These are phyloP conservation scores for Syndactyla subalaris DNA, from an alignment of 2,797 vertebrate genomes.

Conservation along the genomic window DNA sequence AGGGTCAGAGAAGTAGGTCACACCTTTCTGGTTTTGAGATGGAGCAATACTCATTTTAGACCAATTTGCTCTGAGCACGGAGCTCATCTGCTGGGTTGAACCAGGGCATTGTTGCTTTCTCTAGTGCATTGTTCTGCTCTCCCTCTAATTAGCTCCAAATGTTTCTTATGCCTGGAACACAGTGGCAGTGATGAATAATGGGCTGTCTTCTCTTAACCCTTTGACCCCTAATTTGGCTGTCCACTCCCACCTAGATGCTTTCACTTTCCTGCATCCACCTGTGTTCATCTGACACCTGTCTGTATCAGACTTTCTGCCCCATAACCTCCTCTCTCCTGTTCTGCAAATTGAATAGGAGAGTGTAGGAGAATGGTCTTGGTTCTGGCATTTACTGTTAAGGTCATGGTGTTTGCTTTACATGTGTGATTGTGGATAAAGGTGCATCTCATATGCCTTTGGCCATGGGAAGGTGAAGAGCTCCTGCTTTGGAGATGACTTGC, in stretches of 20 bases:
- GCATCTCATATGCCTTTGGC: neutral
- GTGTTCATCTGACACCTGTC: neutral
- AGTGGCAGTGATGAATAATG: conserved; percentile 59
- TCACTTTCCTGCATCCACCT: neutral
- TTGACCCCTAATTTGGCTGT: conserved; percentile 28
- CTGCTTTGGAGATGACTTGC: neutral
- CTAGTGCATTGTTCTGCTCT: conserved; percentile 68
- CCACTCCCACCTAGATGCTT: conserved; percentile 48
- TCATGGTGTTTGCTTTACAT: neutral
- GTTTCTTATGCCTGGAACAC: conserved; percentile 58
- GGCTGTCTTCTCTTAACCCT: conserved; percentile 65
- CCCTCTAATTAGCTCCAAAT: conserved; percentile 66
- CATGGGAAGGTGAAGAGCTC: neutral
- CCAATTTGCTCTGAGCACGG: conserved; percentile 62
- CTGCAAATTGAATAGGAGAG: neutral
- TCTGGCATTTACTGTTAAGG: neutral
- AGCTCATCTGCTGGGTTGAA: conserved; percentile 68
- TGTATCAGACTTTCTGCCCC: neutral
- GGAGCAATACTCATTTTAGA: conserved; percentile 66
- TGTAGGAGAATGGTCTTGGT: neutral
- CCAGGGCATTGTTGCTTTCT: conserved; percentile 66
- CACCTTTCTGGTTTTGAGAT: conserved; percentile 63
- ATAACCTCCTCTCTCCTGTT: neutral
- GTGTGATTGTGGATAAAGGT: neutral
- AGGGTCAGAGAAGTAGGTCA: conserved; percentile 63